Evolutionary conservation across 1,140 invertebrate species (phyloP).

Genomic region (Mizuhopecten yessoensis): DNA sequence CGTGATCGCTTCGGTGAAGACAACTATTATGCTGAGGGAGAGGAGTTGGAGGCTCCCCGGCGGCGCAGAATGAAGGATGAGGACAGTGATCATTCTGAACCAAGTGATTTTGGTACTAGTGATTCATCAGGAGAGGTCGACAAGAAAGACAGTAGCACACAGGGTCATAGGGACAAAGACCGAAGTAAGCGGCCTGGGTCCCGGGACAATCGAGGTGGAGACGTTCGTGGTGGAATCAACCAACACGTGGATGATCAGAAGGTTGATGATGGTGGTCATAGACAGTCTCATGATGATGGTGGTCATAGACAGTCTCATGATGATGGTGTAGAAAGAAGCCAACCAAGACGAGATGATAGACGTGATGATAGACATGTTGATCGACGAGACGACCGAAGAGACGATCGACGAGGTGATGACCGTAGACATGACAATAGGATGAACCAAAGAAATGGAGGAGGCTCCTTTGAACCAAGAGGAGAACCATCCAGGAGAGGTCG

Average conservation of each 20-base stretch:
- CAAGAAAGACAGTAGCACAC: constrained; percentile 58
- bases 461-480: constrained; percentile 88
- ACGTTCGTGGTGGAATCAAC: neutral
- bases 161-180: constrained; percentile 50
- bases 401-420: constrained; percentile 54
- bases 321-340: constrained; percentile 52
- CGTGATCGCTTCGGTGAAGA: constrained; percentile 65
- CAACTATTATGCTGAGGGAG: constrained; percentile 56
- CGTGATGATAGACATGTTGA: constrained; percentile 53
- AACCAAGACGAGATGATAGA: constrained; percentile 49
- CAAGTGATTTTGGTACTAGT: constrained; percentile 78
- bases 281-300: constrained; percentile 40
- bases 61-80: constrained; percentile 77
- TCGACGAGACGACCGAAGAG: constrained; percentile 57
- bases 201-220: constrained; percentile 3
- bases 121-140: constrained; percentile 71
- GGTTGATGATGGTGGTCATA: constrained; percentile 47
- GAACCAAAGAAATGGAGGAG: constrained; percentile 46
- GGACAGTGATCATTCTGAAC: constrained; percentile 81
- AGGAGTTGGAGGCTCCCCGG: constrained; percentile 68
- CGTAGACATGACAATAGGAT: constrained; percentile 49
- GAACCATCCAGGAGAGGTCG: constrained; percentile 87
- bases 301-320: too few relatives aligned
- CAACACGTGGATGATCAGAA: constrained; percentile 48
- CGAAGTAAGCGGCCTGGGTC: constrained; percentile 42